Base-by-base conservation (phyloP, 2,113 vertebrate species). In the Hystrix cristata region DNA sequence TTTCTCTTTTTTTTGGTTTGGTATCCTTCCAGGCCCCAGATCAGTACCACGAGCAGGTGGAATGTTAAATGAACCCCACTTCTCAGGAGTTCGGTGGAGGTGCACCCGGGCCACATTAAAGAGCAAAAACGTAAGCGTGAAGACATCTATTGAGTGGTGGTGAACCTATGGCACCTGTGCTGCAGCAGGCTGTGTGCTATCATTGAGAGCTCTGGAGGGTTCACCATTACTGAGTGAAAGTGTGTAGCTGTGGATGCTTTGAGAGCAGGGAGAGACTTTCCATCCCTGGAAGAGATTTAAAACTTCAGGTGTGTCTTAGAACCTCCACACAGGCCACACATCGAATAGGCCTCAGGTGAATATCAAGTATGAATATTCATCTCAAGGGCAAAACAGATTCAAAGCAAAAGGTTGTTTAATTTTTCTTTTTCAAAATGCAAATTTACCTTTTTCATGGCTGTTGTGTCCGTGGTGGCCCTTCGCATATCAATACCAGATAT, bases 341-440 rank as follows among this genome's bases (percentile, higher is more conserved):
- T 96, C 86, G 93, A 84, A 82, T 80, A 34, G 29, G 1, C 4
- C 60, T 53, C n/a, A 46, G 84, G 55, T 85, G 79, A 95, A 67
- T 92, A 92, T 89, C 81, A 94, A 93, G 14, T 59, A 38, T 72
- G 6, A 67, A 71, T 86, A 87, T 93, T 87, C 82, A 94, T 87
- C 53, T 96, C 80, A 76, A 93, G 55, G 76, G 81, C 43, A 72
- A 89, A 92, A 82, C 59, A 11, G 3, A 74, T 46, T 91, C 91
- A 84, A 96, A 95, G 69, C 43, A 91, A 78, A 96, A 87, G n/a
- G 23, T 4, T 14, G 19, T 57, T 82, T 76, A 64, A 38, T 19
- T 38, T 67, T 71, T 89, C 80, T 91, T 96, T 71, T 95, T 31
- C 48, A 91, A 93, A 95, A 87, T 94, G 57, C 27, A 93, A 91